Conservation (phyloP, 2,888 invertebrate genomes). For the Polyploca ridens region DNA sequence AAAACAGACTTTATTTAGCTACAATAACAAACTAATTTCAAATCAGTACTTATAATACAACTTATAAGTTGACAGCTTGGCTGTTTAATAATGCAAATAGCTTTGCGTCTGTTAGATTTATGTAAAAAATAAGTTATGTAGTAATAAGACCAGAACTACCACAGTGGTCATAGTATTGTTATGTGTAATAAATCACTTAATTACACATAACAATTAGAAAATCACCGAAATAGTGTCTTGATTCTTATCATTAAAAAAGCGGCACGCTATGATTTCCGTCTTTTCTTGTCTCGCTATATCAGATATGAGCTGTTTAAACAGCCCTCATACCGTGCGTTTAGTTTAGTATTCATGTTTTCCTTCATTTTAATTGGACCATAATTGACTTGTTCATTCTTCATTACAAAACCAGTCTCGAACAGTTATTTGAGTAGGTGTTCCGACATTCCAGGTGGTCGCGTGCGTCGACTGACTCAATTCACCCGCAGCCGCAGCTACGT, state of each 20-base stretch:
- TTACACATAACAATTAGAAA: no score
- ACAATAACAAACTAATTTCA: no score
- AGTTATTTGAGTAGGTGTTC: not conserved
- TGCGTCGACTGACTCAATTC: slow-evolving; percentile 91
- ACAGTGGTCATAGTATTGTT: not conserved
- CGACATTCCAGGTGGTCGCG: slow-evolving; percentile 86
- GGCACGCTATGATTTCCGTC: no score
- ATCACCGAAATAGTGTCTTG: no score
- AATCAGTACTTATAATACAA: not conserved
- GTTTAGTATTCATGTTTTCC: not conserved
- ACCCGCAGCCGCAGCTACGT: slow-evolving; percentile 90
- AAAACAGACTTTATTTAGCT: no score
- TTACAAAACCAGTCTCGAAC: not conserved
- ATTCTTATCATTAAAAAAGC: no score
- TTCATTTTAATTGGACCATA: not conserved
- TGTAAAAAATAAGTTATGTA: no score
- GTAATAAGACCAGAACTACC: no score
- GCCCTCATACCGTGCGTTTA: no score
- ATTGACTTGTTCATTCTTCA: not conserved
- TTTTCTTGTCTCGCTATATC: no score
- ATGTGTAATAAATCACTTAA: no score
- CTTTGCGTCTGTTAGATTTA: not conserved
- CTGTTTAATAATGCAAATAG: slow-evolving; percentile 2
- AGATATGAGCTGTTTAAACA: no score
- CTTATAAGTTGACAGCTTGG: slow-evolving; percentile 5